Evolutionary conservation across 2,113 vertebrate genomes (phyloP).

Genomic region (Pelodiscus sinensis): DNA sequence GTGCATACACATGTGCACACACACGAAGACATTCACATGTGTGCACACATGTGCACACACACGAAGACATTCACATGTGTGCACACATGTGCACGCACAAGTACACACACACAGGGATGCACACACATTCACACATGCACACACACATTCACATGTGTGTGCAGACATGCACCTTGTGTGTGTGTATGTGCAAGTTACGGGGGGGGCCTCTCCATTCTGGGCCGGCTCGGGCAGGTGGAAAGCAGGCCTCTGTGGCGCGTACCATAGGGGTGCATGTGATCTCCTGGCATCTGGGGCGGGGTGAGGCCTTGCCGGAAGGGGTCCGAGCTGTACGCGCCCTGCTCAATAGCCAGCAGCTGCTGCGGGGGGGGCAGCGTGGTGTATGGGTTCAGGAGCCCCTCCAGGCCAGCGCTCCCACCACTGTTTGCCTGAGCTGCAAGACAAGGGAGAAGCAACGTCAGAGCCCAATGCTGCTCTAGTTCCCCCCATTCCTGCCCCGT

Average conservation of each 20-base stretch:
- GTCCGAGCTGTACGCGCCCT: constrained; percentile 86
- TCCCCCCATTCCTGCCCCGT: neutral
- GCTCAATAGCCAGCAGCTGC: constrained; percentile 86
- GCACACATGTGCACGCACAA: no score
- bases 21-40: no score
- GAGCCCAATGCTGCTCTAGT: accelerated
- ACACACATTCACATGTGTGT: no score
- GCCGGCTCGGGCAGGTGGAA: no score
- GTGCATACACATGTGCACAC: no score
- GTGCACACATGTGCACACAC: no score
- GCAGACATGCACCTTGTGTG: no score
- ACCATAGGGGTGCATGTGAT: constrained; percentile 98
- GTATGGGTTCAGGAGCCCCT: constrained; percentile 86
- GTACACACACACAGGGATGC: no score
- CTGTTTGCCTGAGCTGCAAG: constrained; percentile 80
- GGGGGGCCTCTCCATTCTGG: neutral
- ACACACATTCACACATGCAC: no score
- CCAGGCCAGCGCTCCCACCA: constrained; percentile 77
- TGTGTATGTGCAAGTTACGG: neutral
- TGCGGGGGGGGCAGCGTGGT: constrained; percentile 83
- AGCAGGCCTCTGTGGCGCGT: constrained; percentile 35
- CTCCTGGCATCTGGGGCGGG: constrained; percentile 97
- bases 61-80: no score
- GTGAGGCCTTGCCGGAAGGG: constrained; percentile 96
- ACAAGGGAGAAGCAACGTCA: neutral